A percentile compares a stretch with the other conserved stretches of the same genome.
Evolutionary conservation across 2,888 invertebrate species (phyloP).

Genomic region (Tetragonisca angustula): DNA sequence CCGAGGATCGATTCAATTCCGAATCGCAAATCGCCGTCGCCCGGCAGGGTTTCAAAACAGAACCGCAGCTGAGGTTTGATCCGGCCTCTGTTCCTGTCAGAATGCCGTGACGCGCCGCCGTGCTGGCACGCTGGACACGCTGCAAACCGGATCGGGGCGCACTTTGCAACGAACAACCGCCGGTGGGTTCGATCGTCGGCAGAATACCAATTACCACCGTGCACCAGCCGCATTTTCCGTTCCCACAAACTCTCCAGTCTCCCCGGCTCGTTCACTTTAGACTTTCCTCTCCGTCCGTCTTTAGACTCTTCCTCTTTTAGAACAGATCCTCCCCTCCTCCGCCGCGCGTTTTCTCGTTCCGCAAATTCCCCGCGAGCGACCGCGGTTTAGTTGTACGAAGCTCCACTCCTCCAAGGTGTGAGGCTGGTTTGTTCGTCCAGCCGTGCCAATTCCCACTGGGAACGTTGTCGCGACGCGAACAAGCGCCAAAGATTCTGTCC

Average conservation of each 20-base stretch:
- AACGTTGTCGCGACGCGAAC: slow-evolving; percentile 24
- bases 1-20: slow-evolving; percentile 46
- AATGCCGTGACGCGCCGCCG: slow-evolving; percentile 66
- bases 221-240: slow-evolving; percentile 16
- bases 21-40: slow-evolving; percentile 16
- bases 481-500: not conserved
- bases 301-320: no score
- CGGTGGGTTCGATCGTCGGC: slow-evolving; percentile 16
- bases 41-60: slow-evolving; percentile 44
- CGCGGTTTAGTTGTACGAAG: not conserved
- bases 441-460: slow-evolving; percentile 45
- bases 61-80: slow-evolving; percentile 54
- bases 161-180: slow-evolving; percentile 47
- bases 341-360: not conserved
- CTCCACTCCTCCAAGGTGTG: not conserved
- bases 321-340: no score
- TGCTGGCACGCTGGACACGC: slow-evolving; percentile 61
- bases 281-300: not conserved
- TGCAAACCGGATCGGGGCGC: slow-evolving; percentile 63
- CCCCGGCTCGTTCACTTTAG: no score
- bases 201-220: slow-evolving; percentile 32
- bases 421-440: slow-evolving; percentile 1
- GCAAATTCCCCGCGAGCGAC: not conserved
- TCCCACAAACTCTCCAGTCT: not conserved
- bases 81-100: slow-evolving; percentile 36